Base-by-base conservation (phyloP, 2,888 invertebrate species). In the Mantis religiosa region DNA sequence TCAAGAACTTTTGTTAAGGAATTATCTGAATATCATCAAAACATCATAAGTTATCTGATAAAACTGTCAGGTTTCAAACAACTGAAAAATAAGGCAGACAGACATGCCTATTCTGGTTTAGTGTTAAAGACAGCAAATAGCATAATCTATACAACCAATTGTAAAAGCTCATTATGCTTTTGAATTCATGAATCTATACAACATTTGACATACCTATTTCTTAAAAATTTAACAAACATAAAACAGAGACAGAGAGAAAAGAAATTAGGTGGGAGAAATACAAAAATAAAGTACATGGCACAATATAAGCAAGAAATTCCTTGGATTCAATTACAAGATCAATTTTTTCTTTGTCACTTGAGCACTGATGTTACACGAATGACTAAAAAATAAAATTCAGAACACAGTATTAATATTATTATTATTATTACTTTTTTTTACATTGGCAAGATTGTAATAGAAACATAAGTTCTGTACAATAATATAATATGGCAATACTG, bases 401-500 rank as follows among this genome's bases (percentile, higher is more conserved):
- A 71, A 71, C 54, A 71, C 25, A 71, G 54, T 71, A 71, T 71
- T 25, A 71, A 20, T 71, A 71, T 71, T 20, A 41, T 41, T 71
- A 71, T 71, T 6, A 71, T 71, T 71, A 71, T 71, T 41, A 41
- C 12, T 82, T 71, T 88, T 84, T 82, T 85, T 88, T 88, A 88
- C 88, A 88, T n/a, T 85, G 85, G 82, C 84, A 84, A 88, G 84
- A 88, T 71, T 84, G 84, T 30, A 81, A 88, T 85, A 85, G 84
- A 88, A 88, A 88, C 84, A 34, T 84, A 88, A 84, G 84, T 81
- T 88, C 88, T 88, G 88, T 88, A 88, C 88, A 88, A 30, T 81
- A 71, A 84, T 71, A 84, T 71, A 88, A 85, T 82, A 86, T 30
- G 86, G 85, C 82, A 87, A 88, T 88, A 87, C 82, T 54, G 87